Conservation (phyloP, 2,888 invertebrate genomes). For the Stratiomys singularior region DNA sequence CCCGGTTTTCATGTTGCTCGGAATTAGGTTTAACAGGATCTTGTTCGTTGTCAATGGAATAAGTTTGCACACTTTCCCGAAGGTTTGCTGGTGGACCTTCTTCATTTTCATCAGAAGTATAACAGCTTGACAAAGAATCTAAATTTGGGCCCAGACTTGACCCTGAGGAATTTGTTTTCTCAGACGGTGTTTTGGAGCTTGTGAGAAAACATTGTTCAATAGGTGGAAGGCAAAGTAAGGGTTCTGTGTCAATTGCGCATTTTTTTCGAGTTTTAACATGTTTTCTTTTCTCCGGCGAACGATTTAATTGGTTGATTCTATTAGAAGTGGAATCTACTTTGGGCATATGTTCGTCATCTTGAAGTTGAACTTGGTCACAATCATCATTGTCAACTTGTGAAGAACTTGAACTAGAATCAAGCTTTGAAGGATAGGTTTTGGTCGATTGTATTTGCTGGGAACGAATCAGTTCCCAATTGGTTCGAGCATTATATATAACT, state of each 20-base stretch:
- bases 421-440: constrained; percentile 11
- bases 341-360: not conserved
- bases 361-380: not conserved
- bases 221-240: constrained; percentile 73
- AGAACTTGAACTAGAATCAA: not conserved
- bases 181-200: constrained; percentile 47
- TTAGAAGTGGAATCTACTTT: not conserved
- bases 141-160: constrained; percentile 78
- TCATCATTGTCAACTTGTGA: not conserved
- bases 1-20: too few relatives aligned
- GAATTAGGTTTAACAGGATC: too few relatives aligned
- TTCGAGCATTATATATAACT: constrained; percentile 84
- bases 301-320: not conserved
- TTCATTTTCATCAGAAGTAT: constrained; percentile 66
- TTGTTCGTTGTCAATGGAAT: constrained; percentile 41
- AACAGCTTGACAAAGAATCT: constrained; percentile 74
- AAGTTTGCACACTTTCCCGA: constrained; percentile 40
- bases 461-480: constrained; percentile 85
- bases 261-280: constrained; percentile 35
- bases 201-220: constrained; percentile 77
- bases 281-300: not conserved
- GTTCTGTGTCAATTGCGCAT: not conserved
- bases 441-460: constrained; percentile 67
- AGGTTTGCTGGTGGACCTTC: constrained; percentile 42
- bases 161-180: constrained; percentile 65